Base-by-base conservation (phyloP, 64 coral and sea anemone genomes). In the Hydrozoanthus tunicans region DNA sequence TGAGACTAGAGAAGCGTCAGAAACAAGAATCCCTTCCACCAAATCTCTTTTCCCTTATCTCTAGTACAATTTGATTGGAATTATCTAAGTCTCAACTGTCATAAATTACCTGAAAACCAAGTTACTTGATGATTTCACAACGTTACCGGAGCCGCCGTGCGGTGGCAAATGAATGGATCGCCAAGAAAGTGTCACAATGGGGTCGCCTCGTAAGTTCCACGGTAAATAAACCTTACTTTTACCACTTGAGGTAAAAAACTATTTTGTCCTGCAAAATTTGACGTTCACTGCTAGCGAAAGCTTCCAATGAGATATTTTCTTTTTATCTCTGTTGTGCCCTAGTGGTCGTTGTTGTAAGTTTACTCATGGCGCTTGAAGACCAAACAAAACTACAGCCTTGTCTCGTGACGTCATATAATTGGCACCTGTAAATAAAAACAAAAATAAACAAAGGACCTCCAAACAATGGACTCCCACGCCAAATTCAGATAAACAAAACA, bases 401-500 rank as follows among this genome's bases (percentile, higher is more conserved):
- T 85, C 93, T 72, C 89, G 77, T 97, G 95, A 97, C 95, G 95
- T 97, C 95, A 97, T 90, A 89, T 97, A 91, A 97, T 97, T 97
- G 95, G 95, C 95, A 97, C 95, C 95, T 93, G 95, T 97, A 97
- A 97, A 97, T 97, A 97, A 97, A 94, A 97, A 97, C 95, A 97
- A 97, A 97, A 97, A 97, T 94, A 97, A 97, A 97, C 95, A 97
- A 56, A 97, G 89, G 62, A 70, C 12, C 86, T 79, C 81, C 68
- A 93, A 88, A 93, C 86, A 93, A 80, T 88, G 85, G 85, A 90
- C 92, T 93, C 92, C 92, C 86, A 90, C 92, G 91, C 91, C 91
- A 93, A 77, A 79, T 85, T 86, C 91, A 86, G 82, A 86, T 93
- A 75, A 88, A 88, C 84, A 75, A 88, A 74, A 88, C 91, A 93